Evolutionary conservation across 1,140 invertebrate species (phyloP).

Genomic region (Artemia franciscana): DNA sequence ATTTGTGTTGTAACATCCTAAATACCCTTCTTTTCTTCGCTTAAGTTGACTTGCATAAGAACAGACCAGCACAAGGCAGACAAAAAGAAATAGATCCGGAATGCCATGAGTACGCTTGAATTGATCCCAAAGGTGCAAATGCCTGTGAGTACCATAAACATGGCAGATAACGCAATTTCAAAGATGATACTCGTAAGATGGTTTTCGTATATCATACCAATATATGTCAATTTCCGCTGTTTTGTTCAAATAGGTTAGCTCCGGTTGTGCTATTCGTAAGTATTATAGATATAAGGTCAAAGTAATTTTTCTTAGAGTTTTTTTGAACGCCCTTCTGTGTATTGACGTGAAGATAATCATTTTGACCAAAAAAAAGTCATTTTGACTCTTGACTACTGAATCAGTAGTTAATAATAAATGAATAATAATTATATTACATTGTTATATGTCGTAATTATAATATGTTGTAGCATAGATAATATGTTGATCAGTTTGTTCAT

Average conservation of each 20-base stretch:
- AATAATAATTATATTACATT: neutral
- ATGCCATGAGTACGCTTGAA: neutral
- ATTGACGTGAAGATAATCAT: too few species aligned
- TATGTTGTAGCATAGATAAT: neutral
- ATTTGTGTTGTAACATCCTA: too few species aligned
- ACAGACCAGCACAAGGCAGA: neutral
- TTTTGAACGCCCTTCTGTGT: too few species aligned
- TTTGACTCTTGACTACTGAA: neutral
- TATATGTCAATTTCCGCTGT: too few species aligned
- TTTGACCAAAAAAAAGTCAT: too few species aligned
- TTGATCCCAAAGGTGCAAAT: neutral
- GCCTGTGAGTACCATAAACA: constrained; percentile 16
- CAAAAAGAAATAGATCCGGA: neutral
- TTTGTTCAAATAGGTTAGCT: too few species aligned
- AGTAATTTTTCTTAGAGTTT: too few species aligned
- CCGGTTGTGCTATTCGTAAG: too few species aligned
- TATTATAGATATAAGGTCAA: too few species aligned
- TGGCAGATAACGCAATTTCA: constrained; percentile 30
- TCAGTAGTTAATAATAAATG: neutral
- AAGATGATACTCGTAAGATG: constrained; percentile 25
- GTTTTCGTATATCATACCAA: too few species aligned
- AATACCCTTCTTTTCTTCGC: too few species aligned
- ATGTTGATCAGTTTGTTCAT: neutral
- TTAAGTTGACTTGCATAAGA: neutral
- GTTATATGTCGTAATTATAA: neutral